Conservation (phyloP, 2,113 vertebrate genomes). For the Tachuris rubrigastra region DNA sequence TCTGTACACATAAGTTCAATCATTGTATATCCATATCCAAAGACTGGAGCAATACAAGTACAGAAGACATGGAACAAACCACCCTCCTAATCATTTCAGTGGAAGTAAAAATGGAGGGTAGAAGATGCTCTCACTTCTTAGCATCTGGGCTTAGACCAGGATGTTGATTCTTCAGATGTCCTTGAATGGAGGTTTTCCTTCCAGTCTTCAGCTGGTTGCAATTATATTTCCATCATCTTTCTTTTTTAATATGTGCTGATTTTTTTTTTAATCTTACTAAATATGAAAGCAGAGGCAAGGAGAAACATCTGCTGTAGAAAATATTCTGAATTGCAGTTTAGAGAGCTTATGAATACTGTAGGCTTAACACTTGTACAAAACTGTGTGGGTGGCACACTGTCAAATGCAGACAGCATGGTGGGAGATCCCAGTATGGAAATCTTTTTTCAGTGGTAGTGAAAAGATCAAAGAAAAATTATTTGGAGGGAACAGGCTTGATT, state of each 20-base stretch:
- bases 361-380: constrained; percentile 28
- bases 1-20: not conserved
- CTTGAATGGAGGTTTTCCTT: not conserved
- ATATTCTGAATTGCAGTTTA: constrained; percentile 2
- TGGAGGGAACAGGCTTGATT: not conserved
- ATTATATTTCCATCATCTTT: constrained; percentile 36
- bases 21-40: not conserved
- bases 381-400: constrained; percentile 1
- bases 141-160: not conserved
- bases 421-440: constrained; percentile 22
- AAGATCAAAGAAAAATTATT: not conserved
- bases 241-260: not conserved
- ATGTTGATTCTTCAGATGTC: not conserved
- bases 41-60: not conserved
- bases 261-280: constrained; percentile 4
- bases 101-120: not conserved
- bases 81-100: not conserved
- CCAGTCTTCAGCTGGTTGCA: constrained; percentile 12
- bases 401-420: constrained; percentile 33
- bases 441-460: not conserved
- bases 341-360: not conserved
- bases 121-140: not conserved
- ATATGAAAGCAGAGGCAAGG: constrained; percentile 31
- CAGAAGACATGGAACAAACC: not conserved
- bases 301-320: constrained; percentile 46